A percentile compares a stretch with the other conserved stretches of the same genome.
phyloP scores from a whole-genome alignment of 2,888 invertebrate species.

The Lypha dubia region DNA sequence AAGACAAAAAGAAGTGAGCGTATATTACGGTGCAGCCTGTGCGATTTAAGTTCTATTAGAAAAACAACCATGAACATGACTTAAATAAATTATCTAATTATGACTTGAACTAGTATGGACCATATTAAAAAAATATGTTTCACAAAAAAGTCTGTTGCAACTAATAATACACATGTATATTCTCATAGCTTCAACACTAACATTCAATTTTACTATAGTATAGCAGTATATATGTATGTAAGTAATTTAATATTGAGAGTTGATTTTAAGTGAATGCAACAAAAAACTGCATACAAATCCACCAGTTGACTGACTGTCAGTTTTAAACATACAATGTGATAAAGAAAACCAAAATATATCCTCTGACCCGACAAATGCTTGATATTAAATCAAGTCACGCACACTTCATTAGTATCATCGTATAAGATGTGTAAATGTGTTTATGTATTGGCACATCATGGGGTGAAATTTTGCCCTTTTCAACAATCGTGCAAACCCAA shows the following conservation, averaged over 20 bases:
- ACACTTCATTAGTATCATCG: slow-evolving; percentile 73
- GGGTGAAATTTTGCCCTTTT: slow-evolving; percentile 31
- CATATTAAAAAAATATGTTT: neutral
- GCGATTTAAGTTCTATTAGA: no score
- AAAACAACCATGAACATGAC: no score
- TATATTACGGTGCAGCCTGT: no score
- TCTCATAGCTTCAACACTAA: neutral
- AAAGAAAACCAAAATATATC: slow-evolving; percentile 18
- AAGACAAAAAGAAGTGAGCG: no score
- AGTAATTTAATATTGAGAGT: neutral
- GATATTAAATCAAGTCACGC: slow-evolving; percentile 70
- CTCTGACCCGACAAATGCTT: slow-evolving; percentile 28
- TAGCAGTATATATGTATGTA: neutral
- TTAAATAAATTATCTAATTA: no score
- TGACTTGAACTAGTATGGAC: no score
- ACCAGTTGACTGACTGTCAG: slow-evolving; percentile 39
- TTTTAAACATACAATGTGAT: neutral
- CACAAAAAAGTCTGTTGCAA: neutral
- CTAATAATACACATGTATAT: neutral
- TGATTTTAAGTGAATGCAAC: neutral
- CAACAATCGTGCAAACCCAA: slow-evolving; percentile 16
- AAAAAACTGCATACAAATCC: slow-evolving; percentile 10
- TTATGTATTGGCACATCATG: slow-evolving; percentile 61
- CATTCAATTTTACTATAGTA: slow-evolving; percentile 4
- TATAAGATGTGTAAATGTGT: slow-evolving; percentile 69